These are phyloP conservation scores for Agrotis clavis DNA, from an alignment of 2,888 invertebrate species.

Conservation along the genomic window DNA sequence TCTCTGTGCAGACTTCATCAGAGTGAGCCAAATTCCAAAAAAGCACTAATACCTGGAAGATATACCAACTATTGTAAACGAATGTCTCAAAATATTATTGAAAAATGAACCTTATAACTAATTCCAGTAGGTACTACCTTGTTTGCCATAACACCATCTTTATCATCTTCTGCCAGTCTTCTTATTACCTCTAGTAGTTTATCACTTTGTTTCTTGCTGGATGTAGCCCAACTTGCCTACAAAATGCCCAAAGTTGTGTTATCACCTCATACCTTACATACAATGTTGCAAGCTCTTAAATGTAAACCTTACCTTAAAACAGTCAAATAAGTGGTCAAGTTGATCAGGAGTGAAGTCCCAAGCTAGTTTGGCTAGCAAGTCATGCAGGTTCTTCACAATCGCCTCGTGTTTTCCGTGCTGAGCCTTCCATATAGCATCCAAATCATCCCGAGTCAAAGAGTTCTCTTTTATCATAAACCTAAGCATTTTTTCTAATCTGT, in stretches of 20 bases:
- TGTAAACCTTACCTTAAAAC: constrained; percentile 94
- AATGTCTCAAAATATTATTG: background rate
- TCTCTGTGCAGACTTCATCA: constrained; percentile 98
- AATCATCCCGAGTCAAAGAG: constrained; percentile 96
- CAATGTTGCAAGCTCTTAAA: no score
- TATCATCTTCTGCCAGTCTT: constrained; percentile 98
- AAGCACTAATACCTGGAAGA: constrained; percentile 94
- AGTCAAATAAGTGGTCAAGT: constrained; percentile 98
- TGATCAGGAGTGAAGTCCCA: constrained; percentile 99
- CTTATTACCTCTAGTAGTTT: constrained; percentile 98
- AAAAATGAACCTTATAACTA: background rate
- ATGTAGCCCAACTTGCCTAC: constrained; percentile 98
- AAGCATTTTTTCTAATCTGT: constrained; percentile 99
- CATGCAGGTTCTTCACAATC: constrained; percentile 99
- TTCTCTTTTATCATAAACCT: constrained; percentile 99
- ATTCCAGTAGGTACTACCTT: constrained; percentile 91
- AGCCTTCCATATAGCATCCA: constrained; percentile 99
- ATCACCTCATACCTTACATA: background rate
- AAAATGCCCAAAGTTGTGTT: constrained; percentile 56
- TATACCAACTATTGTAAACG: constrained; percentile 9
- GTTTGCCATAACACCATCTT: constrained; percentile 99
- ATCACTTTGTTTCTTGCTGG: constrained; percentile 98
- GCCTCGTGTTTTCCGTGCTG: constrained; percentile 99
- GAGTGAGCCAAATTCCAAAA: constrained; percentile 99
- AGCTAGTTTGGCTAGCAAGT: constrained; percentile 98